phyloP scores from a whole-genome alignment of 2,113 vertebrate species.

The Bos taurus region DNA sequence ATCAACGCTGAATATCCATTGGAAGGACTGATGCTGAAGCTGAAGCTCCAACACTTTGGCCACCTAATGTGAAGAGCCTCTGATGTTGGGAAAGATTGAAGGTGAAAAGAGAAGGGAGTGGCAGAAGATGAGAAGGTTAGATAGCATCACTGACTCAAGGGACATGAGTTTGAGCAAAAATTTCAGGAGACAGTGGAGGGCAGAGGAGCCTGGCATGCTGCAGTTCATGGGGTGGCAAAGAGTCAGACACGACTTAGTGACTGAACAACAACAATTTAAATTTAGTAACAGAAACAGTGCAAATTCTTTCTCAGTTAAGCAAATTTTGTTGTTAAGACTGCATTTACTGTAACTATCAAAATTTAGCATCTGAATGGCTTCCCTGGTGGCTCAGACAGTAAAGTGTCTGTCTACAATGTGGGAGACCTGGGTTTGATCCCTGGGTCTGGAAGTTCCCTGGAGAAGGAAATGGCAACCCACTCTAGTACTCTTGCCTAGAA shows the following conservation, averaged over 20 bases:
- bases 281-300: neutral
- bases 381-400: too few species aligned
- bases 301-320: neutral
- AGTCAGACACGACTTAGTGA: neutral
- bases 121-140: neutral
- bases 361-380: neutral
- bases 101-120: neutral
- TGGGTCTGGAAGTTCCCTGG: too few species aligned
- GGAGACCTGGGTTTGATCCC: too few species aligned
- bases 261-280: neutral
- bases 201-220: neutral
- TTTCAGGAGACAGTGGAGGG: neutral
- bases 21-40: neutral
- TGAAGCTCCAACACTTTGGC: neutral
- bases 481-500: too few species aligned
- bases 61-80: neutral
- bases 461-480: too few species aligned
- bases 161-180: neutral
- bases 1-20: neutral
- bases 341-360: neutral
- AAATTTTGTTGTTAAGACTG: neutral
- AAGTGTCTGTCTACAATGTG: too few species aligned
- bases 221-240: neutral
- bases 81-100: neutral
- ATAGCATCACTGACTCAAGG: neutral